Base-by-base conservation (phyloP, 1,140 invertebrate genomes). In the Telenomus remus region DNA sequence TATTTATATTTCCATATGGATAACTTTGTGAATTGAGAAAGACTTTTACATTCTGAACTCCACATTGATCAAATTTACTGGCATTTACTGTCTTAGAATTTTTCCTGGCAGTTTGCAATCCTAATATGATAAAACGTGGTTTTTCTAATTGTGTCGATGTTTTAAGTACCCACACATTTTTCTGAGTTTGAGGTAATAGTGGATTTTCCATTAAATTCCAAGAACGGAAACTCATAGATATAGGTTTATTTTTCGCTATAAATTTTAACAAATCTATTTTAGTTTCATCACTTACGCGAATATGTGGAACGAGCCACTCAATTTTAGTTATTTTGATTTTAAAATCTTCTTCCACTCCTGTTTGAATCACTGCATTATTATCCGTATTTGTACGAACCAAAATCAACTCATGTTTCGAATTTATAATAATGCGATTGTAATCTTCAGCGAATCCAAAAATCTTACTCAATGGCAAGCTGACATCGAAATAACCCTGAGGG, bases 401-500 rank as follows among this genome's bases (percentile, higher is more conserved):
- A n/a, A 39, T 39, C 9, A 14, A 15, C 12, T 34, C 13, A 13
- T 55, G 12, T 19, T 15, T 55, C 6, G 39, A 10, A 16, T 53
- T 53, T 15, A 53, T 34, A 11, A 53, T 48, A 8, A 48, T 44
- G 7, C 12, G 11, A 13, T 13, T 44, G 8, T 39, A 39, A 44
- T 12, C 43, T 13, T 44, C 43, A 13, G 43, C n/a, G 43, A 44
- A 44, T 4, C 6, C 43, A 13, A 44, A 44, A 7, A 44, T 12
- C 11, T 13, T 2, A 7, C 12, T 44, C n/a, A 44, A 12, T 13
- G 43, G 13, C 1, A 44, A 19, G 1, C 4, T 19, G 4, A 48
- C 46, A 27, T 48, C 46, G 11, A 44, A 44, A 13, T 44, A 44
- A 13, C 43, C 43, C 11, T 4, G 0, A 13, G 6, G 3, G 8